These are phyloP conservation scores for Ariolimax columbianus DNA, from an alignment of 2,888 invertebrate species.

Conservation along the genomic window DNA sequence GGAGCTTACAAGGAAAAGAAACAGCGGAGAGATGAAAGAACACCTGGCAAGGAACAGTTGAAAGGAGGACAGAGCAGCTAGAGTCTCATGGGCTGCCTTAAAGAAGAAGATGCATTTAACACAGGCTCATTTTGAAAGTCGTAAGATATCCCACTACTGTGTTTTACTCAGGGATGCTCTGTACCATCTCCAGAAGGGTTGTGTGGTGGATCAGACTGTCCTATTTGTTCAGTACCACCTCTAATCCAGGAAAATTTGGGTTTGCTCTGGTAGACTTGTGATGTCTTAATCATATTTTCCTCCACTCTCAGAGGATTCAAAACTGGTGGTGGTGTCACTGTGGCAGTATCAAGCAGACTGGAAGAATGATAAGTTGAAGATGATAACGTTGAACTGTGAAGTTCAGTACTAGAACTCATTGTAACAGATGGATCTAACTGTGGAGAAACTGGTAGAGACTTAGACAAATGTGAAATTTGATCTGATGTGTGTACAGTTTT, in stretches of 20 bases:
- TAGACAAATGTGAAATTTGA: background rate
- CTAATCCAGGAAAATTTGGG: slow-evolving; percentile 12
- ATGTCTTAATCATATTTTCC: background rate
- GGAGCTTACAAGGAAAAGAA: background rate
- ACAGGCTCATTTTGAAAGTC: too few species aligned
- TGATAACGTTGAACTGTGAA: background rate
- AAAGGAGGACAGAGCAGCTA: background rate
- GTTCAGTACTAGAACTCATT: background rate
- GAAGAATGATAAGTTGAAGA: background rate
- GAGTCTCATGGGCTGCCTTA: too few species aligned
- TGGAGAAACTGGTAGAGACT: background rate
- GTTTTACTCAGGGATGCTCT: background rate
- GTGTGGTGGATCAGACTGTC: background rate
- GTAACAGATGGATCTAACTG: background rate
- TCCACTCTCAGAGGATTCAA: background rate
- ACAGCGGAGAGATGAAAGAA: background rate
- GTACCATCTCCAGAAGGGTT: background rate
- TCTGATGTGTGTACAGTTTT: too few species aligned
- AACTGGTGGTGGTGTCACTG: background rate
- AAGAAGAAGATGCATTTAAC: too few species aligned
- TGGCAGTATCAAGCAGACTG: background rate
- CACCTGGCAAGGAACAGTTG: too few species aligned
- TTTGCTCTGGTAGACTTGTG: background rate
- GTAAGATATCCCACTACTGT: too few species aligned
- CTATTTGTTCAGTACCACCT: slow-evolving; percentile 4